Conservation (phyloP, 2,113 vertebrate genomes). For the Oenanthe melanoleuca region DNA sequence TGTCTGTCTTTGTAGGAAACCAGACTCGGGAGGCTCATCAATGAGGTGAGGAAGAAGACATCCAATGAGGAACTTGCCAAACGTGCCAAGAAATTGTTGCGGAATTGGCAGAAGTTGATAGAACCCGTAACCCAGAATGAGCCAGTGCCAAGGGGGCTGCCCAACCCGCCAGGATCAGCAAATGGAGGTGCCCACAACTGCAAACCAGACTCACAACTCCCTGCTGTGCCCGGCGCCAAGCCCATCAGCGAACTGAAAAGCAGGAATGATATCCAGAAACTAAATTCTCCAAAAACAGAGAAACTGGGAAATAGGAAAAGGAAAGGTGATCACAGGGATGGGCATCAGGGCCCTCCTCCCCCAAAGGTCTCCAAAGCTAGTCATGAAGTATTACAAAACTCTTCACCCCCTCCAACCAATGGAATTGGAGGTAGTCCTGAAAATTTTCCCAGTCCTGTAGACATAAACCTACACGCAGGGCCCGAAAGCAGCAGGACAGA, state of each 20-base stretch:
- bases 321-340: constrained; percentile 81
- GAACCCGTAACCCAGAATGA: constrained; percentile 83
- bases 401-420: constrained; percentile 81
- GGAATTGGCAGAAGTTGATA: constrained; percentile 92
- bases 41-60: constrained; percentile 93
- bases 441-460: constrained; percentile 79
- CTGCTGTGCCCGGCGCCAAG: constrained; percentile 75
- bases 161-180: constrained; percentile 80
- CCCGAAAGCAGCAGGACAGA: constrained; percentile 81
- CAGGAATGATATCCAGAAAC: constrained; percentile 91
- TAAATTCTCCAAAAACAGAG: constrained; percentile 87
- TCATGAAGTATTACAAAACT: constrained; percentile 80
- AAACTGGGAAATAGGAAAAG: constrained; percentile 86
- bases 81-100: constrained; percentile 90
- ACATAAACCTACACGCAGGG: constrained; percentile 70
- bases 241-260: constrained; percentile 85
- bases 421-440: constrained; percentile 81
- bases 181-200: constrained; percentile 83
- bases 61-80: constrained; percentile 92
- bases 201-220: constrained; percentile 79
- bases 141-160: constrained; percentile 74
- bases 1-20: constrained; percentile 83
- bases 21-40: constrained; percentile 92
- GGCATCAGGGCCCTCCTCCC: constrained; percentile 74
- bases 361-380: constrained; percentile 83